Conservation (phyloP, 2,888 invertebrate species). For the Euzetes globulus region DNA sequence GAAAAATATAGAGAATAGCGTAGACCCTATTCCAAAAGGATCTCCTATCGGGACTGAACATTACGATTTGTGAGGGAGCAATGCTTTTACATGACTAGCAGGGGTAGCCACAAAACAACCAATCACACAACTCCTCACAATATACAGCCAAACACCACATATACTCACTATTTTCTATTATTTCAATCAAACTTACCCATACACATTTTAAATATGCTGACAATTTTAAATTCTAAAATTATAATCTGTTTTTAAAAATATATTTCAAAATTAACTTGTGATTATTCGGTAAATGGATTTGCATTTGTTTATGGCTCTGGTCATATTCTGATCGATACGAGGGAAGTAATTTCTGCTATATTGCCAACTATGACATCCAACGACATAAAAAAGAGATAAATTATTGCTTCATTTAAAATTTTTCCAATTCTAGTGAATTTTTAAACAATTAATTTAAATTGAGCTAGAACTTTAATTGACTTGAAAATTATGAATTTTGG, state of each 20-base stretch:
- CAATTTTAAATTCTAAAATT: too few relatives aligned
- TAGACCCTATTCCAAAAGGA: slow-evolving; percentile 3
- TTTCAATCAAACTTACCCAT: too few relatives aligned
- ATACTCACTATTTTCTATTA: neutral
- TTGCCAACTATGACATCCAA: slow-evolving; percentile 5
- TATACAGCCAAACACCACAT: neutral
- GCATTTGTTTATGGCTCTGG: too few relatives aligned
- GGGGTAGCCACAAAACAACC: neutral
- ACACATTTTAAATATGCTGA: too few relatives aligned
- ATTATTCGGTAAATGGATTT: too few relatives aligned
- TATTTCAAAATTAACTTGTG: too few relatives aligned
- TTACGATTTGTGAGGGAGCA: neutral
- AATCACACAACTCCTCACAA: neutral
- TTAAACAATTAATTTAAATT: neutral
- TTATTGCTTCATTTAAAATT: neutral
- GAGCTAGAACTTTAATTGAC: neutral
- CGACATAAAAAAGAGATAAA: slow-evolving; percentile 2
- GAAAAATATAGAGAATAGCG: neutral
- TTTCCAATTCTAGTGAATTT: neutral
- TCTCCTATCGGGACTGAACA: slow-evolving; percentile 29
- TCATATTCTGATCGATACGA: neutral
- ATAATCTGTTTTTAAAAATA: too few relatives aligned
- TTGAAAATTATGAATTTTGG: neutral
- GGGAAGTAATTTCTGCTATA: neutral
- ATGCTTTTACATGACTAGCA: neutral